Evolutionary conservation across 2,888 invertebrate species (phyloP).

Genomic region (Oligia strigilis): DNA sequence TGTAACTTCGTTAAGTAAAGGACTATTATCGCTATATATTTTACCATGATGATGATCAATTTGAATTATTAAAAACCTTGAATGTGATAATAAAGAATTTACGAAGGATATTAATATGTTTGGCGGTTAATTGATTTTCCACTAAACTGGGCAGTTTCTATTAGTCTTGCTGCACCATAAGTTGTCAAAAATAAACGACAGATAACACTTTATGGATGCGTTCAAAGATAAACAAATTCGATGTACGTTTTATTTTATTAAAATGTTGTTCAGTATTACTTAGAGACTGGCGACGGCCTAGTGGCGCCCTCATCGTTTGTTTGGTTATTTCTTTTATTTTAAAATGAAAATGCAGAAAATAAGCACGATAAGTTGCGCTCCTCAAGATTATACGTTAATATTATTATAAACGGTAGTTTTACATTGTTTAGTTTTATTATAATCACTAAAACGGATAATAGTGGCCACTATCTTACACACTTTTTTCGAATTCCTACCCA

Average conservation of each 20-base stretch:
- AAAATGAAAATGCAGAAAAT: no score
- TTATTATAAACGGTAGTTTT: no score
- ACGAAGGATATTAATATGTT: no score
- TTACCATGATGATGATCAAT: background rate
- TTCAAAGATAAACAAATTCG: conserved; percentile 33
- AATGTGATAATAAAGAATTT: background rate
- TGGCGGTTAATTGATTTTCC: background rate
- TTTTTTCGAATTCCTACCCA: no score
- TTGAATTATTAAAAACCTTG: background rate
- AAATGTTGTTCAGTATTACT: background rate
- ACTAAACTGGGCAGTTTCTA: conserved; percentile 3
- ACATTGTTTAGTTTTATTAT: no score
- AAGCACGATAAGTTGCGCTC: no score
- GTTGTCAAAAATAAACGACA: conserved; percentile 35
- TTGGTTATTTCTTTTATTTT: no score
- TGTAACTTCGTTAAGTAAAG: background rate
- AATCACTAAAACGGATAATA: no score
- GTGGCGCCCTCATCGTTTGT: no score
- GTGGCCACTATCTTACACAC: no score
- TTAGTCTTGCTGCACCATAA: conserved; percentile 16
- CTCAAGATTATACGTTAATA: no score
- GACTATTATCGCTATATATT: background rate
- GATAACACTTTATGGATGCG: conserved; percentile 57
- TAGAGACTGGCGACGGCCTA: no score
- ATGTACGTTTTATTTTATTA: background rate